These are phyloP conservation scores for Vireo altiloquus DNA, from an alignment of 2,113 vertebrate genomes.

Conservation along the genomic window DNA sequence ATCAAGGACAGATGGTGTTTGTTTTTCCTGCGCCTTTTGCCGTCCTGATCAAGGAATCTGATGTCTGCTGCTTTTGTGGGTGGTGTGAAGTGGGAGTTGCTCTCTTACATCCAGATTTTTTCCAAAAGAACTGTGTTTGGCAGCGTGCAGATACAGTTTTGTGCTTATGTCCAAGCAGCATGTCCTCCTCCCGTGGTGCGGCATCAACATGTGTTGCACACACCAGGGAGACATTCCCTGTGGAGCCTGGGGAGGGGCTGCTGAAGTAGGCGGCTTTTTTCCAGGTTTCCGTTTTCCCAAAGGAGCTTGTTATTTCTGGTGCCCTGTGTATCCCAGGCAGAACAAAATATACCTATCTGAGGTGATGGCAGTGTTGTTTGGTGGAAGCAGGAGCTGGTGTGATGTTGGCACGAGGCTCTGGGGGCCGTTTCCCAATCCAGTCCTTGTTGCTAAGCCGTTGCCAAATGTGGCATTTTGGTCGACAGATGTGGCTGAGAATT, in stretches of 20 bases:
- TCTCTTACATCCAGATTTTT: not conserved
- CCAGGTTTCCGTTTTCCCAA: not conserved
- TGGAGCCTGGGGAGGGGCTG: not conserved
- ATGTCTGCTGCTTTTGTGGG: not conserved
- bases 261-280: not conserved
- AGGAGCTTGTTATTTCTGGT: conserved; percentile 23
- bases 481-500: not conserved
- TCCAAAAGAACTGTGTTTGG: not conserved
- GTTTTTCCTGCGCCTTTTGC: not conserved
- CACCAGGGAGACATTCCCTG: not conserved
- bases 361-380: not conserved
- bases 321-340: not conserved
- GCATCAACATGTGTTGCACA: not conserved
- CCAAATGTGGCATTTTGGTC: not conserved
- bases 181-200: not conserved
- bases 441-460: not conserved
- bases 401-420: not conserved
- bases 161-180: not conserved
- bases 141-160: not conserved
- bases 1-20: not conserved
- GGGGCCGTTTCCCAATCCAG: not conserved
- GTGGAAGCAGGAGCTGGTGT: conserved; percentile 13
- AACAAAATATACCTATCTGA: not conserved
- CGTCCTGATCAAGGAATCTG: not conserved
- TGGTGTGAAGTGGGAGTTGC: not conserved